Evolutionary conservation across 2,888 invertebrate genomes (phyloP).

Genomic region (Cerceris ruficornis): DNA sequence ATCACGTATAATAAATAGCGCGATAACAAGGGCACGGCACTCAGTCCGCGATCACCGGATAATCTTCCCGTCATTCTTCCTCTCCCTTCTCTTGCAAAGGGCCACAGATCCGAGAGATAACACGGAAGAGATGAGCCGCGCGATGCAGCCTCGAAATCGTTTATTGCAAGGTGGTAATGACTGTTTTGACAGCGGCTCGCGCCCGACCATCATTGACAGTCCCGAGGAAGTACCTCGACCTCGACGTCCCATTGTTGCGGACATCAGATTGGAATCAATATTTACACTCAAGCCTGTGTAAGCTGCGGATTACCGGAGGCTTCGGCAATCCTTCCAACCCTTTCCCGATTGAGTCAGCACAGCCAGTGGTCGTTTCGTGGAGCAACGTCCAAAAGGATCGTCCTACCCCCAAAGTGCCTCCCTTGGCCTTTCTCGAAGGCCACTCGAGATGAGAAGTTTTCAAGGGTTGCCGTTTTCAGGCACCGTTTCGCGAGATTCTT

Average conservation of each 20-base stretch:
- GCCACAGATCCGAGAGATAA: conserved; percentile 35
- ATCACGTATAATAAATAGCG: neutral
- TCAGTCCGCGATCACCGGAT: neutral
- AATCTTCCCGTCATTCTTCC: neutral
- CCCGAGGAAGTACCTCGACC: conserved; percentile 52
- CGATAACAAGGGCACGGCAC: neutral
- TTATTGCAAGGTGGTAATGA: conserved; percentile 71
- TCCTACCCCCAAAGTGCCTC: neutral
- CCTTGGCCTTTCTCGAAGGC: conserved; percentile 11
- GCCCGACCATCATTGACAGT: conserved; percentile 55
- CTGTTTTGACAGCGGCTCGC: conserved; percentile 77
- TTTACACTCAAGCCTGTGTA: conserved; percentile 76
- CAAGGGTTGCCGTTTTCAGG: neutral
- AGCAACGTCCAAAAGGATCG: conserved; percentile 13
- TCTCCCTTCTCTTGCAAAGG: neutral
- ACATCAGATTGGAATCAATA: conserved; percentile 79
- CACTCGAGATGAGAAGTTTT: neutral
- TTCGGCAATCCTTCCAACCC: conserved; percentile 70
- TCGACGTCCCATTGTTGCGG: conserved; percentile 66
- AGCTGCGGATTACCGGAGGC: conserved; percentile 75
- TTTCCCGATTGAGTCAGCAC: conserved; percentile 57
- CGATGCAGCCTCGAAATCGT: conserved; percentile 30
- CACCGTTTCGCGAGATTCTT: conserved; percentile 2
- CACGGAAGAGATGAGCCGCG: neutral
- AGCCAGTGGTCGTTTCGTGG: conserved; percentile 21